Evolutionary conservation across 2,797 vertebrate species (phyloP).

Genomic region (Xiphorhynchus erythropygius): DNA sequence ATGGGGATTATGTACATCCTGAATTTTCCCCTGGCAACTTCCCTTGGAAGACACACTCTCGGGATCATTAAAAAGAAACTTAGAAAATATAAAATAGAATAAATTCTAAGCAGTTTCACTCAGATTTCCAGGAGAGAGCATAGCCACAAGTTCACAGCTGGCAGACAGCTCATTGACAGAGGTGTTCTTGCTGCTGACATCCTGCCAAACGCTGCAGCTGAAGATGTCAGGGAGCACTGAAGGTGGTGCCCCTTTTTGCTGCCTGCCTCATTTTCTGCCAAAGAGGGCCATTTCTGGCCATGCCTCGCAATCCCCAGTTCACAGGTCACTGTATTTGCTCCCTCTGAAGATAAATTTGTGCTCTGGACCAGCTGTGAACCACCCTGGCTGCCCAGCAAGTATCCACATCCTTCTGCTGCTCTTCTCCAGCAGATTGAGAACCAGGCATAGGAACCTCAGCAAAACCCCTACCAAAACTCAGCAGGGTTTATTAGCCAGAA

Average conservation of each 20-base stretch:
- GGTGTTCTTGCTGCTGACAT: accelerated
- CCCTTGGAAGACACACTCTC: not conserved
- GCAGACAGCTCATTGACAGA: not conserved
- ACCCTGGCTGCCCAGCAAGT: not conserved
- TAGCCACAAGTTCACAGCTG: not conserved
- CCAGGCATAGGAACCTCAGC: not conserved
- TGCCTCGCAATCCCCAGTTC: not conserved
- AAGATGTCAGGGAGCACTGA: not conserved
- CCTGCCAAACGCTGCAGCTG: not conserved
- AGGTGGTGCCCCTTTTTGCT: not conserved
- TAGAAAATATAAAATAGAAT: not conserved
- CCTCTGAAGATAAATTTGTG: not conserved
- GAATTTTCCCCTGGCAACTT: not conserved
- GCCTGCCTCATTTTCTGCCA: not conserved
- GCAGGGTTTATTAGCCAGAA: not conserved
- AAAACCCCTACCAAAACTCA: not conserved
- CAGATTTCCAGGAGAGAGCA: not conserved
- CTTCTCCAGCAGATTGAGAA: not conserved
- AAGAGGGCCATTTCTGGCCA: accelerated
- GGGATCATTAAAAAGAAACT: not conserved
- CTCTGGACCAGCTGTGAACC: not conserved
- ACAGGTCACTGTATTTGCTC: not conserved
- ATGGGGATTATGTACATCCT: accelerated
- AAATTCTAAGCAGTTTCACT: not conserved
- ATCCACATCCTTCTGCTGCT: not conserved